Evolutionary conservation across 1,140 invertebrate species (phyloP).

Genomic region (Philopotamus ludificatus): DNA sequence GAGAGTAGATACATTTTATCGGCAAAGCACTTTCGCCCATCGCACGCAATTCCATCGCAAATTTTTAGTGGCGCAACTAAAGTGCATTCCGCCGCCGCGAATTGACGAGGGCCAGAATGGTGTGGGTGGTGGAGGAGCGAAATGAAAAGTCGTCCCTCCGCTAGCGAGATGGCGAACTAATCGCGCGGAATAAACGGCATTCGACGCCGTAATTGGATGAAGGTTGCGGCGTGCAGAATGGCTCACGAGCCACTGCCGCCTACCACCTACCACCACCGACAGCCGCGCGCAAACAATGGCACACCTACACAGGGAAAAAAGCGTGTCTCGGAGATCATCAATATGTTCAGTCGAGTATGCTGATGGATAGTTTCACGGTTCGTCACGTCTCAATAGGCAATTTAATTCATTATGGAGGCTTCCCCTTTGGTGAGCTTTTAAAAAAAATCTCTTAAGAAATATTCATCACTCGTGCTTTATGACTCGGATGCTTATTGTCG

Average conservation of each 20-base stretch:
- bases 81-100: constrained; percentile 20
- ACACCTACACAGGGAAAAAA: not conserved
- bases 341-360: constrained; percentile 1
- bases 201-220: constrained; percentile 15
- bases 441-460: too few species aligned
- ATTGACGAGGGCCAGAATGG: constrained; percentile 19
- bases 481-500: too few species aligned
- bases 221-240: not conserved
- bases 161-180: constrained; percentile 1
- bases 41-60: not conserved
- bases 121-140: not conserved
- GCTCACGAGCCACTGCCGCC: not conserved
- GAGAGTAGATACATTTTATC: too few species aligned
- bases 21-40: not conserved
- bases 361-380: constrained; percentile 33
- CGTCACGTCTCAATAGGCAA: constrained; percentile 31
- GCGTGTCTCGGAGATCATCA: not conserved
- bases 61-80: not conserved
- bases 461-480: too few species aligned
- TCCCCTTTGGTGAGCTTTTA: too few species aligned
- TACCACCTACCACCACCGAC: not conserved
- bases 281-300: not conserved
- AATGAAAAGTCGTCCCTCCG: not conserved
- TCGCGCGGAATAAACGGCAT: constrained; percentile 22
- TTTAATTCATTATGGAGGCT: constrained; percentile 35